Conservation (phyloP, 2,888 invertebrate species). For the Thymelicus acteon region DNA sequence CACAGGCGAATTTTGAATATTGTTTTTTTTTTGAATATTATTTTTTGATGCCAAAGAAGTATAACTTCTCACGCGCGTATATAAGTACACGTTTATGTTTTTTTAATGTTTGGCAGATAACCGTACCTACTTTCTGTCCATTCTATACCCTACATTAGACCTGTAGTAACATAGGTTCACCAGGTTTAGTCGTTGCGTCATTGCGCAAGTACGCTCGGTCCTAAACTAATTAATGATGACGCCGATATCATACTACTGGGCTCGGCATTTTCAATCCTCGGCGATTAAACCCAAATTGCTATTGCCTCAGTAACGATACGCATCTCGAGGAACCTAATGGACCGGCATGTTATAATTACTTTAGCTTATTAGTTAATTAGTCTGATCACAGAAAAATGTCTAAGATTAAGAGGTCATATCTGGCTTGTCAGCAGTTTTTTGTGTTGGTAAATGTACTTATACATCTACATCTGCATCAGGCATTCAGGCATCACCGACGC, state of each 20-base stretch:
- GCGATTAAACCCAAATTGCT: conserved; percentile 35
- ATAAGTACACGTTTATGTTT: too few species aligned
- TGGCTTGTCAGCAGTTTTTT: too few species aligned
- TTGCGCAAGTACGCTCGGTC: conserved; percentile 24
- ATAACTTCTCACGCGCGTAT: too few species aligned
- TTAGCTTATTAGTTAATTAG: conserved; percentile 21
- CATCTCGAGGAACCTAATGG: conserved; percentile 27
- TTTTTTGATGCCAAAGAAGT: too few species aligned
- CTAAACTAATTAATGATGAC: conserved; percentile 37
- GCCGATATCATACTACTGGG: conserved; percentile 29
- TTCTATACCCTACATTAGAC: conserved; percentile 4
- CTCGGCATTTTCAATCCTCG: conserved; percentile 35
- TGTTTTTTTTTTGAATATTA: too few species aligned
- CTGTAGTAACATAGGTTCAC: conserved; percentile 15
- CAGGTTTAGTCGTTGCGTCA: conserved; percentile 25
- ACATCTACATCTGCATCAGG: too few species aligned
- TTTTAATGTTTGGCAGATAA: too few species aligned
- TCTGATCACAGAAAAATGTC: background rate
- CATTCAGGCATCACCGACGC: too few species aligned
- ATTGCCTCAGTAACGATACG: conserved; percentile 33
- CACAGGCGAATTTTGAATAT: too few species aligned
- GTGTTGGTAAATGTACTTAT: too few species aligned
- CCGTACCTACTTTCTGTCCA: background rate
- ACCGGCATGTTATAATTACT: conserved; percentile 24
- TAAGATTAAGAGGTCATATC: too few species aligned